Evolutionary conservation across 2,888 invertebrate genomes (phyloP).

Genomic region (Geotrupes spiniger): DNA sequence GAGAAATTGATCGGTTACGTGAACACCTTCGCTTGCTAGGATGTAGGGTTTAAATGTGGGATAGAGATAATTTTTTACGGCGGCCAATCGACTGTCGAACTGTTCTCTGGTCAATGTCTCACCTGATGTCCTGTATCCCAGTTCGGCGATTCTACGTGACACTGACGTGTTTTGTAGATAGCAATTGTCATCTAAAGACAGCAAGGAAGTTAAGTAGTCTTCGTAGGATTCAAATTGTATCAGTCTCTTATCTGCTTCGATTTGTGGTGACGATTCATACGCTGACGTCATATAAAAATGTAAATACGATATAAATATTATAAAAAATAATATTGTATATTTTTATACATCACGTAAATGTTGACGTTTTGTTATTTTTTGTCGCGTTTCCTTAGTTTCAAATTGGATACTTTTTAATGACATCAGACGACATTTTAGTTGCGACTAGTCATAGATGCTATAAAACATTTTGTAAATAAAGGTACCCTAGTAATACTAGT

Average conservation of each 20-base stretch:
- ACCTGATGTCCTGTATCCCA: conserved; percentile 67
- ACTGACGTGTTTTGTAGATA: conserved; percentile 69
- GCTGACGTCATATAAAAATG: too few species aligned
- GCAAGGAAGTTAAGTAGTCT: conserved; percentile 77
- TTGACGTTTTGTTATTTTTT: too few species aligned
- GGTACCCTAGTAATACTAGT: too few species aligned
- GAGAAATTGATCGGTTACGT: conserved; percentile 59
- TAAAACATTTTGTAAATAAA: too few species aligned
- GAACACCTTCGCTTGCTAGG: conserved; percentile 60
- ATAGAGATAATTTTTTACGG: conserved; percentile 59
- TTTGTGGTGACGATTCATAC: conserved; percentile 44
- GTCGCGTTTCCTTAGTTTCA: too few species aligned
- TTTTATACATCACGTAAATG: too few species aligned
- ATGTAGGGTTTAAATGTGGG: conserved; percentile 60
- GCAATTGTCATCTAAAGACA: conserved; percentile 67
- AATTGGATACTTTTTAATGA: too few species aligned
- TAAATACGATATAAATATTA: too few species aligned
- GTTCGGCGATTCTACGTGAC: conserved; percentile 69
- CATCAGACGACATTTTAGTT: too few species aligned
- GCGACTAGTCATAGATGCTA: too few species aligned
- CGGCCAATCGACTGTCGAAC: conserved; percentile 58
- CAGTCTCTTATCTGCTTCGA: conserved; percentile 60
- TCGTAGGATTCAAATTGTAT: conserved; percentile 66
- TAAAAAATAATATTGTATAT: too few species aligned
- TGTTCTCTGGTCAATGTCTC: conserved; percentile 63